Evolutionary conservation across 2,888 invertebrate species (phyloP), one percentile per base, ranked within the genome.

Genomic region (Caprella mutica): DNA sequence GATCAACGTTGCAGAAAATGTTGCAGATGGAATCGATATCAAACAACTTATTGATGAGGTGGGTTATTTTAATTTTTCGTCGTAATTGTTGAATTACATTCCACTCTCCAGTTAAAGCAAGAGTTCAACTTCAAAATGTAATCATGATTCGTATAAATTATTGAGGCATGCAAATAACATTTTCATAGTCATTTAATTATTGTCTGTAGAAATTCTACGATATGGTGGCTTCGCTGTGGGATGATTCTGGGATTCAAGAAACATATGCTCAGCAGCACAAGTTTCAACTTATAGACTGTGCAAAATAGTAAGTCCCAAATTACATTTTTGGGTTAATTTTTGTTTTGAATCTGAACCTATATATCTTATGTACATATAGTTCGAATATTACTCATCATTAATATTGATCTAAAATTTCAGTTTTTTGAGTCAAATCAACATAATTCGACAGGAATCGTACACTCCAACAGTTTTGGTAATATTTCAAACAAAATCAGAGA

Each of bases 261-360:
- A 81, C 83, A 65, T 85, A 80, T 68, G 74, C 75, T 66, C 75
- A 84, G 67, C 82, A 85, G 0, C 83, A 84, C 70, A 85, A 86
- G 71, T 86, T 83, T 69, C 85, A 86, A 69, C 74, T 87, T 2
- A 80, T 86, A 42, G 87, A 87, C 68, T 84, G 85, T 69, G 84
- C 86, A 8, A 83, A 84, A 78, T 85, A 86, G 87, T 87, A 75
- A 81, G 84, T 80, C 6, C 40, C 6, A 30, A 17, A 43, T 17
- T 9, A 21, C 17, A 26, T 5, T 39, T 27, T n/a, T 23, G 3
- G 12, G n/a, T 30, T 46, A 21, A 29, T 26, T 27, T 1, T 9
- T 24, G 17, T 29, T 26, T 8, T 40, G 42, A 40, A 8, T 12
- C 12, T 40, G 17, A 40, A n/a, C 17, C 8, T n/a, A 12, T 40